These are phyloP conservation scores for Phortica okadai DNA, from an alignment of 2,888 invertebrate genomes.

Conservation along the genomic window DNA sequence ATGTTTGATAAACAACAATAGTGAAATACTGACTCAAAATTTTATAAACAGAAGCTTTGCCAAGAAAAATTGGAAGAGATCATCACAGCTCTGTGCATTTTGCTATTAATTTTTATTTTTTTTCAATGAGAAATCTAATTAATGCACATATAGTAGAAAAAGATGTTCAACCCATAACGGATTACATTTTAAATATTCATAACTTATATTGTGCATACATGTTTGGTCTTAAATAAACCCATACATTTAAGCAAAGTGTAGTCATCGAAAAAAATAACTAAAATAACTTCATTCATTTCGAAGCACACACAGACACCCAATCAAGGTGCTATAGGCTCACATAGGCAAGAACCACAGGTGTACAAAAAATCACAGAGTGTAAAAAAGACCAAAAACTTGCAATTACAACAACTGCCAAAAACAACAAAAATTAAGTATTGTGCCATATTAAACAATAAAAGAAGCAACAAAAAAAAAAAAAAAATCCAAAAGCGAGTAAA, in stretches of 20 bases:
- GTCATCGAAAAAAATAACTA: slow-evolving; percentile 9
- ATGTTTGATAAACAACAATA: not conserved
- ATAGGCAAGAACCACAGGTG: slow-evolving; percentile 25
- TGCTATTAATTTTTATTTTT: too few relatives aligned
- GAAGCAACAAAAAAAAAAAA: not conserved
- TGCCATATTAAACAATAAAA: slow-evolving; percentile 1
- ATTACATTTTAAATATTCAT: too few relatives aligned
- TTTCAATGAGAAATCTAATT: too few relatives aligned
- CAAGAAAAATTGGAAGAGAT: too few relatives aligned
- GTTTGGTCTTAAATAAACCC: not conserved
- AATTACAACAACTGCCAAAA: slow-evolving; percentile 24
- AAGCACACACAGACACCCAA: not conserved
- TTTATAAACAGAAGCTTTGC: too few relatives aligned
- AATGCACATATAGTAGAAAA: too few relatives aligned
- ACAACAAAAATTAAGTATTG: not conserved
- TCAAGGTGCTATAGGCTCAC: not conserved
- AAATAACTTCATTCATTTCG: slow-evolving; percentile 35
- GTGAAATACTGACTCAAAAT: too few relatives aligned
- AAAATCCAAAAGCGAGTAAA: slow-evolving; percentile 15
- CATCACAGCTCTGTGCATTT: too few relatives aligned
- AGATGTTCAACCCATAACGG: too few relatives aligned
- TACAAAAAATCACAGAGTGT: not conserved
- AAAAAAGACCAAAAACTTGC: slow-evolving; percentile 26
- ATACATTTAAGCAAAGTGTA: not conserved
- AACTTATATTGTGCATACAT: too few relatives aligned